Conservation (phyloP, 2,113 vertebrate species). For the Cercopithecus mona region DNA sequence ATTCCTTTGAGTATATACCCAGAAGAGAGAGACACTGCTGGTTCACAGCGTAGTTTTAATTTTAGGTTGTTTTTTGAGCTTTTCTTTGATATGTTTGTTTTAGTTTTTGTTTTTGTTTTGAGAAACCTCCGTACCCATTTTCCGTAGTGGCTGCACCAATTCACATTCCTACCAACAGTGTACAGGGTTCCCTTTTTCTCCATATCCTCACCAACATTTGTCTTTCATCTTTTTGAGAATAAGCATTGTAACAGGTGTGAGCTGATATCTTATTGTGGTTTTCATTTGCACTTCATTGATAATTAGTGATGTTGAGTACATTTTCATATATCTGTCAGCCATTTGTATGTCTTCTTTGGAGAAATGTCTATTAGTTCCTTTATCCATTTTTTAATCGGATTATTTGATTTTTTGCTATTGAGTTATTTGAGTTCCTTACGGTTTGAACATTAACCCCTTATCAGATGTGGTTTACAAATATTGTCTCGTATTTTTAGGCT, state of each 20-base stretch:
- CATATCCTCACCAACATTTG: neutral
- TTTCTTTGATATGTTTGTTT: no score
- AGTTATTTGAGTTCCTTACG: neutral
- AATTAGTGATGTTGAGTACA: neutral
- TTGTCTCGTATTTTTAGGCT: neutral
- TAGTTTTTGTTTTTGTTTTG: neutral
- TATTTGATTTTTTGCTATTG: neutral
- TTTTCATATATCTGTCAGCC: neutral
- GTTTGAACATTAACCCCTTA: neutral
- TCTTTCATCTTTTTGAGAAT: no score
- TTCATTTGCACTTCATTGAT: neutral
- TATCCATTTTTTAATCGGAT: neutral
- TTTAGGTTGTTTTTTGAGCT: neutral
- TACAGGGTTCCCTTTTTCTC: neutral
- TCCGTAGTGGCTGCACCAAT: neutral
- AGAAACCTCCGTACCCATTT: neutral
- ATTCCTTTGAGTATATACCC: neutral
- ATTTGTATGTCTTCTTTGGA: neutral
- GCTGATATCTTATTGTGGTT: neutral
- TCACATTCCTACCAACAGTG: neutral
- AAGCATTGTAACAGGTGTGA: neutral
- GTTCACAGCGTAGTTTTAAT: neutral
- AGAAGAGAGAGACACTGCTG: neutral
- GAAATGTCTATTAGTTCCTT: neutral
- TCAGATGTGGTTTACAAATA: neutral